phyloP scores from a whole-genome alignment of 1,140 invertebrate genomes.

The Pantala flavescens region DNA sequence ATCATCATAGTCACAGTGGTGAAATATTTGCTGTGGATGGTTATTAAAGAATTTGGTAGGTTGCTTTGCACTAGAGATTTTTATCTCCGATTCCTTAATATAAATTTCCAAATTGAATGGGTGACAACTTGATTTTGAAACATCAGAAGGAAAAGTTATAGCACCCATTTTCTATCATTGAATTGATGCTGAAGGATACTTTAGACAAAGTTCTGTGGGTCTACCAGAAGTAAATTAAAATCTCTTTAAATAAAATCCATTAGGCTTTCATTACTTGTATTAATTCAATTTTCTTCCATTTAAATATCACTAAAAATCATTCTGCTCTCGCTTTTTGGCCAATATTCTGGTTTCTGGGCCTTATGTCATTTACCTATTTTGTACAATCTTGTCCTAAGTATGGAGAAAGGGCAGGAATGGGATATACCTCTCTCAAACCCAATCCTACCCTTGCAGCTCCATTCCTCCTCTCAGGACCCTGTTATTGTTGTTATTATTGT shows the following conservation, averaged over 20 bases:
- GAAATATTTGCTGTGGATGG: neutral
- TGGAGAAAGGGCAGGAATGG: neutral
- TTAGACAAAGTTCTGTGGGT: neutral
- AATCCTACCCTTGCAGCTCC: neutral
- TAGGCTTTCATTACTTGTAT: conserved; percentile 6
- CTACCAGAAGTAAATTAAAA: conserved; percentile 2
- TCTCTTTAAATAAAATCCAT: neutral
- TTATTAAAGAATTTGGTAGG: neutral
- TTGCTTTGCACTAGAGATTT: neutral
- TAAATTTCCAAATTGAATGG: neutral
- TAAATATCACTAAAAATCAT: neutral
- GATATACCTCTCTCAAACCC: neutral
- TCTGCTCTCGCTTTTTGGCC: neutral
- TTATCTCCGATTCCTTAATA: neutral
- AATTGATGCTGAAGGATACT: neutral
- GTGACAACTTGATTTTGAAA: neutral
- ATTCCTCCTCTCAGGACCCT: conserved; percentile 3
- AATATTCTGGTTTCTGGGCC: neutral
- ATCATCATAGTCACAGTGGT: neutral
- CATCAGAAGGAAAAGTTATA: neutral
- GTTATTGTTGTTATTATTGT: conserved; percentile 6
- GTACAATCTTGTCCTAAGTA: neutral
- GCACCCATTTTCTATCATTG: neutral
- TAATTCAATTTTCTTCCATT: neutral
- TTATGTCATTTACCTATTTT: neutral